Evolutionary conservation across 2,888 invertebrate species (phyloP).

Genomic region (Drosophila borealis): DNA sequence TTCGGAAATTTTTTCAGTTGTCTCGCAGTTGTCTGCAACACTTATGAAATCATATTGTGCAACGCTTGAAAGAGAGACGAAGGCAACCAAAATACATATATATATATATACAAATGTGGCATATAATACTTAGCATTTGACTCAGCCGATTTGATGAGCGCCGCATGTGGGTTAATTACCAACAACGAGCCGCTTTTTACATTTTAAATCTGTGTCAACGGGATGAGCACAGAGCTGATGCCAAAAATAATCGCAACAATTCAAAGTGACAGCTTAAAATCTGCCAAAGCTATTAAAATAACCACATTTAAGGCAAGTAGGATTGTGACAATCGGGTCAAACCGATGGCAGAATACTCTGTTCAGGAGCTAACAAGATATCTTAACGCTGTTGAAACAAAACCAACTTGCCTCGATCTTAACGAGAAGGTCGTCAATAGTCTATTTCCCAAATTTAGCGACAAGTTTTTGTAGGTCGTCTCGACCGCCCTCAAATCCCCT

Average conservation of each 20-base stretch:
- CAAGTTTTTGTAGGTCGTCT: too few relatives aligned
- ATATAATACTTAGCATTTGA: constrained; percentile 32
- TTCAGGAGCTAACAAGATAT: too few relatives aligned
- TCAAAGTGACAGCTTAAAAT: constrained; percentile 43
- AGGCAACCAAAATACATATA: constrained; percentile 8
- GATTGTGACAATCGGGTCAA: background rate
- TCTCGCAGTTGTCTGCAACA: constrained; percentile 15
- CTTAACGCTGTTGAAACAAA: too few relatives aligned
- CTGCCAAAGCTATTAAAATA: constrained; percentile 24
- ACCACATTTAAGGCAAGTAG: constrained; percentile 23
- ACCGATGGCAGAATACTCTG: constrained; percentile 20
- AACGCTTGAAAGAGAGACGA: constrained; percentile 12
- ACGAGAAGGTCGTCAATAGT: too few relatives aligned
- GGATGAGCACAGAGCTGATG: constrained; percentile 48
- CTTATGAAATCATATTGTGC: constrained; percentile 39
- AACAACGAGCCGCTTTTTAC: constrained; percentile 28
- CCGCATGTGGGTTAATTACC: constrained; percentile 70
- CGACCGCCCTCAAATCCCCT: too few relatives aligned
- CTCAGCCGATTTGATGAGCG: constrained; percentile 21
- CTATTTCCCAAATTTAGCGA: too few relatives aligned
- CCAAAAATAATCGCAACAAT: constrained; percentile 56
- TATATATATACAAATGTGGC: constrained; percentile 23
- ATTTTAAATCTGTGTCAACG: constrained; percentile 68
- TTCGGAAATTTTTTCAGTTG: constrained; percentile 34
- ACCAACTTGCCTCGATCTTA: too few relatives aligned